Conservation (phyloP, 1,140 invertebrate genomes). For the Macrobrachium rosenbergii region DNA sequence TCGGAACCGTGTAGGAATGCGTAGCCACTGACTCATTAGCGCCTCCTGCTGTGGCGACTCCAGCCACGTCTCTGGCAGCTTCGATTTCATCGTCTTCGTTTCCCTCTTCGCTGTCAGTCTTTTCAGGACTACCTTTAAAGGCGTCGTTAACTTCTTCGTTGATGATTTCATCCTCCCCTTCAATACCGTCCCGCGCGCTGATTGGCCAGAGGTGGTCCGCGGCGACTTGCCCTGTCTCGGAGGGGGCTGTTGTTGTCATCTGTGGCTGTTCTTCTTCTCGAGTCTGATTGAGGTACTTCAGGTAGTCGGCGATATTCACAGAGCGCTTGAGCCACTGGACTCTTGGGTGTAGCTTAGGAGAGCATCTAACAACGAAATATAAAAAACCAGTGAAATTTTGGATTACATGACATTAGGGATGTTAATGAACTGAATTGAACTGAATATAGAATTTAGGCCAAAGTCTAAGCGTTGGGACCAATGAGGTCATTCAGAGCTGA, state of each 20-base stretch:
- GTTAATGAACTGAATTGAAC: too few species aligned
- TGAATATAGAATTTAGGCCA: neutral
- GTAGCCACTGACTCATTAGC: neutral
- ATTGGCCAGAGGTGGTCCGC: too few species aligned
- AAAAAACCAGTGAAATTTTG: neutral
- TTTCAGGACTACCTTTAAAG: neutral
- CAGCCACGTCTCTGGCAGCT: neutral
- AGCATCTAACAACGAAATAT: constrained; percentile 30
- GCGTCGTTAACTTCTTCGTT: too few species aligned
- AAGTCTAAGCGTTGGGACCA: too few species aligned
- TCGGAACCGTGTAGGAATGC: too few species aligned
- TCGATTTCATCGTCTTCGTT: neutral
- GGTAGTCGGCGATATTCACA: constrained; percentile 40
- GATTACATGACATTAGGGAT: neutral
- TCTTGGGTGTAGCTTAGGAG: constrained; percentile 39
- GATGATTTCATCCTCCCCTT: too few species aligned
- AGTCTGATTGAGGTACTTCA: constrained; percentile 23
- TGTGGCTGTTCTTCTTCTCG: neutral
- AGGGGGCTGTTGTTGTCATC: neutral
- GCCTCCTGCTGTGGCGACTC: neutral
- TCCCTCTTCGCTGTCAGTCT: neutral
- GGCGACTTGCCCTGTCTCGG: too few species aligned
- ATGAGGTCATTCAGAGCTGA: too few species aligned
- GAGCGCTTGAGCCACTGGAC: constrained; percentile 46
- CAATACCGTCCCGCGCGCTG: too few species aligned